Evolutionary conservation across 37 sponge, comb jelly and placozoan genomes (phyloP).

Genomic region (Ianthella basta): DNA sequence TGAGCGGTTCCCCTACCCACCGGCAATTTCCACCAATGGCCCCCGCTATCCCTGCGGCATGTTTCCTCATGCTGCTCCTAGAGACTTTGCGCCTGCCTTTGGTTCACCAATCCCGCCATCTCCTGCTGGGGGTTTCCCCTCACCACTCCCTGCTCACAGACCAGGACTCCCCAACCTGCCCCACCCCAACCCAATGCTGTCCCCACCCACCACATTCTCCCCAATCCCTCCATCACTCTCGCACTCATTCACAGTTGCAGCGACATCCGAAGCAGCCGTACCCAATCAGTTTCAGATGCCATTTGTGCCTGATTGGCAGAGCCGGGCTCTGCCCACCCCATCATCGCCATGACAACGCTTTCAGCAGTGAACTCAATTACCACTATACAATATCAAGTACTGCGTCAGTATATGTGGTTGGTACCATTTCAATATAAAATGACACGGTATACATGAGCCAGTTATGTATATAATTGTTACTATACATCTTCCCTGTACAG

Average conservation of each 20-base stretch:
- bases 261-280: not conserved
- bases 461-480: no score
- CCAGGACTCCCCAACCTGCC: not conserved
- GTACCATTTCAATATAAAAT: no score
- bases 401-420: no score
- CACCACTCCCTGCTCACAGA: not conserved
- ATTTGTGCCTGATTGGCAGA: not conserved
- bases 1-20: slow-evolving; percentile 8
- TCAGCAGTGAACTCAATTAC: not conserved
- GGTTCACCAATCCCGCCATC: slow-evolving; percentile 22
- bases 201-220: slow-evolving; percentile 1
- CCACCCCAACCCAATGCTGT: not conserved
- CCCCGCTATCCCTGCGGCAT: not conserved
- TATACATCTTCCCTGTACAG: no score
- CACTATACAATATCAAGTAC: no score
- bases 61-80: not conserved
- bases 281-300: not conserved
- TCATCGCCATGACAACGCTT: not conserved
- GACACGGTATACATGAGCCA: no score
- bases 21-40: not conserved
- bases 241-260: not conserved
- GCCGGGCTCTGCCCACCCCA: slow-evolving; percentile 2
- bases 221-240: slow-evolving; percentile 8
- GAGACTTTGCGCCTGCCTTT: not conserved
- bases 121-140: not conserved